These are phyloP conservation scores for Percopsis transmontana DNA, from an alignment of 2,113 vertebrate genomes.

Conservation along the genomic window DNA sequence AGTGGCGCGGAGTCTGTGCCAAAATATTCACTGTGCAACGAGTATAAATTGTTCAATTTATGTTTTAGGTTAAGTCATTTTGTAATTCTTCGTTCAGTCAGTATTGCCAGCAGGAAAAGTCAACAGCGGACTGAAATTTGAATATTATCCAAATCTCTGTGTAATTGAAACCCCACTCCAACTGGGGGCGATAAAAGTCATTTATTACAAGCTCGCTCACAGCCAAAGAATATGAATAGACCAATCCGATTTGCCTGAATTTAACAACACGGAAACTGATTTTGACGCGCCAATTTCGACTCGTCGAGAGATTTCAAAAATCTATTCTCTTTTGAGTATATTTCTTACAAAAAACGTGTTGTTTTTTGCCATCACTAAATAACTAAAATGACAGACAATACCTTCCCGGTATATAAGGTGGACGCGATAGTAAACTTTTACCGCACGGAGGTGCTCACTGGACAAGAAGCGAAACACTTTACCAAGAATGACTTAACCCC, in stretches of 20 bases:
- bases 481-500: slow-evolving; percentile 77
- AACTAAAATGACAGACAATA: slow-evolving; percentile 68
- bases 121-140: neutral
- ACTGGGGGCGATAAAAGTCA: neutral
- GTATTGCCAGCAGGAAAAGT: neutral
- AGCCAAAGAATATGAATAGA: slow-evolving; percentile 26
- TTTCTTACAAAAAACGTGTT: rapidly evolving
- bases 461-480: slow-evolving; percentile 79
- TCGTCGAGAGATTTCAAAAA: neutral
- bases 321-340: neutral
- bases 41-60: too few relatives aligned
- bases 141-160: neutral
- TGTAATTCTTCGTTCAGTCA: neutral
- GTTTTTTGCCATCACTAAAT: neutral
- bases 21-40: too few relatives aligned
- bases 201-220: rapidly evolving
- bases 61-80: too few relatives aligned
- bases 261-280: slow-evolving; percentile 31
- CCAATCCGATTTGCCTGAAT: slow-evolving; percentile 27
- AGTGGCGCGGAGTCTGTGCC: slow-evolving; percentile 14
- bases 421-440: slow-evolving; percentile 76
- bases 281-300: slow-evolving; percentile 56
- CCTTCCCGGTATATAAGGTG: slow-evolving; percentile 73
- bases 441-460: slow-evolving; percentile 72
- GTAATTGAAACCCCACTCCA: neutral